Evolutionary conservation across 2,113 vertebrate genomes (phyloP).

Genomic region (Bambusicola thoracicus): DNA sequence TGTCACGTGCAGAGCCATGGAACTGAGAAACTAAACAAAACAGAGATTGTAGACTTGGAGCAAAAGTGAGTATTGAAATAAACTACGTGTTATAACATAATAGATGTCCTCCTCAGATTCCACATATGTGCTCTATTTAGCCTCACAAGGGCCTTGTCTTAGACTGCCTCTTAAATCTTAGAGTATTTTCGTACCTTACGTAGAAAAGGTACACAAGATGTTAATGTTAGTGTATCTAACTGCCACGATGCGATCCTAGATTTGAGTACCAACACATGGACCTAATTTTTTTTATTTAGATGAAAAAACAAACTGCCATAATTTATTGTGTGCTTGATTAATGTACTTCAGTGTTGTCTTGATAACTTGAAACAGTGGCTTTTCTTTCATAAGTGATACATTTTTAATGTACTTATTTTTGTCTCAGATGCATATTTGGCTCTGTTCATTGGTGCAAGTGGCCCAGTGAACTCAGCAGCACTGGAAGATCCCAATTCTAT

Average conservation of each 20-base stretch:
- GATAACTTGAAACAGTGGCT: slow-evolving; percentile 61
- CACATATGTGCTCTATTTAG: neutral
- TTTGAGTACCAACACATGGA: slow-evolving; percentile 72
- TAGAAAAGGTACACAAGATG: slow-evolving; percentile 53
- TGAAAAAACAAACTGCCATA: slow-evolving; percentile 58
- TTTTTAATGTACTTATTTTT: slow-evolving; percentile 45
- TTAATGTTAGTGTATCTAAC: slow-evolving; percentile 32
- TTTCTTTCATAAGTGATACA: slow-evolving; percentile 38
- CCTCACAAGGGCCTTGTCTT: neutral
- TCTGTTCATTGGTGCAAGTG: slow-evolving; percentile 44
- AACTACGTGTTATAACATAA: neutral
- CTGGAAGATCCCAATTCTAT: slow-evolving; percentile 56
- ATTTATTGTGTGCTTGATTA: slow-evolving; percentile 58
- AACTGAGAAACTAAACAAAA: neutral
- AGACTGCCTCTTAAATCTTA: neutral
- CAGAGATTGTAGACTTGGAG: neutral
- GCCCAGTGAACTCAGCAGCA: slow-evolving; percentile 57
- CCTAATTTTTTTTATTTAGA: slow-evolving; percentile 76
- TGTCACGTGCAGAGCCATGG: neutral
- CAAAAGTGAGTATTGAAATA: neutral
- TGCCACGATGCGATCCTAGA: slow-evolving; percentile 33
- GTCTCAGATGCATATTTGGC: slow-evolving; percentile 63
- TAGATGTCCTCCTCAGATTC: neutral
- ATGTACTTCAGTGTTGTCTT: slow-evolving; percentile 45
- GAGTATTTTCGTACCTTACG: slow-evolving; percentile 45